Base-by-base conservation (phyloP, 2,888 invertebrate species). In the Lasioglossum calceatum region DNA sequence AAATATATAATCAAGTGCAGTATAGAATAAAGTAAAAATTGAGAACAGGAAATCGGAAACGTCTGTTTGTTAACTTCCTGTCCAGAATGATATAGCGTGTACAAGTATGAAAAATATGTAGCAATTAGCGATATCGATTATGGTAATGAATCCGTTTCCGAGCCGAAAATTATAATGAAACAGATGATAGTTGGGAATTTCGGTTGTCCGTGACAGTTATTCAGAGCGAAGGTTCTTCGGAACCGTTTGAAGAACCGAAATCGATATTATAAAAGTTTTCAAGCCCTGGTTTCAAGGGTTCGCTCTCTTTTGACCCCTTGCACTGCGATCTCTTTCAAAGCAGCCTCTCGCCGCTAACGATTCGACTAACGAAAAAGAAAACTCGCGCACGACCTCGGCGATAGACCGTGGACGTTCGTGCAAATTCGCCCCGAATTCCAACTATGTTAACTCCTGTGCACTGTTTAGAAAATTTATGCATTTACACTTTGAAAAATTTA, bases 291-390 rank as follows among this genome's bases (percentile, higher is more conserved):
- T 32, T 64, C 32, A 64, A 64, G 32, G 64, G 32, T 64, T 64
- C 64, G 64, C 64, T 19, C 32, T 19, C 64, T 64, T 19, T 70
- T 47, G 32, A 71, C 39, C 44, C 50, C 47, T 79, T n/a, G 71
- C 32, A 19, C 32, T 32, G 64, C 64, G 64, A 32, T 64, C 64
- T 64, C 50, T 54, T 58, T 47, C 32, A 67, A 78, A 64, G 32
- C 64, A 19, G 16, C 64, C 64, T 64, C 64, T 32, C 32, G 32
- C 32, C 32, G 47, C 44, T 64, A 64, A 64, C 64, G 64, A 64
- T 64, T 64, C 19, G 16, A 32, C 64, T 3, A 19, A 64, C 32
- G 64, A 32, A 32, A 64, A 64, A 64, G 32, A 39, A 70, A 70
- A 70, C n/a, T 58, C 12, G 23, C 23, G 54, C 50, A 19, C 7